Percentiles rank a stretch among this genome's conserved stretches.
These are phyloP conservation scores for Drosophila bocqueti DNA, from an alignment of 1,140 invertebrate species.

Conservation along the genomic window DNA sequence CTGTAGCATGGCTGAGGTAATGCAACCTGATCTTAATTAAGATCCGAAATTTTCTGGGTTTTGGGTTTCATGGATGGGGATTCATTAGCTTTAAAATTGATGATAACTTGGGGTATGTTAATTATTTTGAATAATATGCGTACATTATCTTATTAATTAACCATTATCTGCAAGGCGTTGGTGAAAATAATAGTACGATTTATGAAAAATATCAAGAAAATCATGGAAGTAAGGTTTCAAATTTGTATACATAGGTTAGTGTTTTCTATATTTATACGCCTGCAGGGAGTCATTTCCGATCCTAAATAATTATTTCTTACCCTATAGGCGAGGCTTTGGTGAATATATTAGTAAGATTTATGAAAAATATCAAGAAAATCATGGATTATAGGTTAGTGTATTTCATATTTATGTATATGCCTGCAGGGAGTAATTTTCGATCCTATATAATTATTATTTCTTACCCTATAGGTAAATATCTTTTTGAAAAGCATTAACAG, in stretches of 20 bases:
- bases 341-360: too few relatives aligned
- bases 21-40: conserved; percentile 3
- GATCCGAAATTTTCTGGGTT: too few relatives aligned
- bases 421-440: background rate
- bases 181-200: too few relatives aligned
- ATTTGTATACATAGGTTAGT: background rate
- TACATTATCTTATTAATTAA: background rate
- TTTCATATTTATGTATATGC: background rate
- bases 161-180: background rate
- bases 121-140: background rate
- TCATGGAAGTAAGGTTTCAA: too few relatives aligned
- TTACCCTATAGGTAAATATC: too few relatives aligned
- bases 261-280: background rate
- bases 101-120: background rate
- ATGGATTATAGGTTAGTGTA: background rate
- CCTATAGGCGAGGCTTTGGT: too few relatives aligned
- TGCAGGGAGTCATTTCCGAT: background rate
- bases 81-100: background rate
- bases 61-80: background rate
- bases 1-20: conserved; percentile 89
- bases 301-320: too few relatives aligned
- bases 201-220: too few relatives aligned
- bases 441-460: too few relatives aligned
- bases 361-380: too few relatives aligned
- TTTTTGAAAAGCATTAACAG: too few relatives aligned